Conservation (phyloP, 2,797 vertebrate genomes). For the Urocyon cinereoargenteus region DNA sequence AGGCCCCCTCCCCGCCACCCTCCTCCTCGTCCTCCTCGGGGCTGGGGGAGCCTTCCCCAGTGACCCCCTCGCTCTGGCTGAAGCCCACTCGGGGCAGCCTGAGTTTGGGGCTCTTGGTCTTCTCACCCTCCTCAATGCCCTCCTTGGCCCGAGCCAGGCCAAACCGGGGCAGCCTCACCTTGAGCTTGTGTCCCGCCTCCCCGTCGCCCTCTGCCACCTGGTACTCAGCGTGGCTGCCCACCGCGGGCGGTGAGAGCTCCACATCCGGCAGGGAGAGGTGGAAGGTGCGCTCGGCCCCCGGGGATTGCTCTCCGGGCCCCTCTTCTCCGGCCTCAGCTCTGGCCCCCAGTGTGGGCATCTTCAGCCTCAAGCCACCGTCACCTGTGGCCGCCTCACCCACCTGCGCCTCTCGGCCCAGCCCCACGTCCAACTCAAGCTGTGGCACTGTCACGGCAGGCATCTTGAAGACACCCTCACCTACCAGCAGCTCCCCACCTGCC, state of each 20-base stretch:
- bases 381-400: constrained; percentile 52
- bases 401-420: constrained; percentile 64
- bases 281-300: constrained; percentile 71
- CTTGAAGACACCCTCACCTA: constrained; percentile 82
- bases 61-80: constrained; percentile 62
- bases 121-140: constrained; percentile 72
- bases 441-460: constrained; percentile 83
- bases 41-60: constrained; percentile 63
- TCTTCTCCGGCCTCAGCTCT: neutral
- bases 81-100: constrained; percentile 90
- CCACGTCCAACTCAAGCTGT: constrained; percentile 85
- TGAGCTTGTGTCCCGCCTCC: constrained; percentile 81
- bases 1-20: constrained; percentile 49
- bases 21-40: constrained; percentile 66
- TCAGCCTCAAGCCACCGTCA: constrained; percentile 77
- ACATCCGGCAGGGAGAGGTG: constrained; percentile 83
- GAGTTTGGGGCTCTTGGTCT: constrained; percentile 86
- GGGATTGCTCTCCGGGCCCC: constrained; percentile 47
- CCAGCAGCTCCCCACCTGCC: constrained; percentile 67
- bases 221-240: constrained; percentile 79
- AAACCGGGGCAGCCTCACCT: constrained; percentile 91
- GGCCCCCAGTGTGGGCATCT: constrained; percentile 80
- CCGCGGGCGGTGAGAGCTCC: constrained; percentile 85
- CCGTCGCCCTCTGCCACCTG: constrained; percentile 70
- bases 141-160: constrained; percentile 88